Conservation (phyloP, 2,888 invertebrate genomes). For the Archips xylosteana region DNA sequence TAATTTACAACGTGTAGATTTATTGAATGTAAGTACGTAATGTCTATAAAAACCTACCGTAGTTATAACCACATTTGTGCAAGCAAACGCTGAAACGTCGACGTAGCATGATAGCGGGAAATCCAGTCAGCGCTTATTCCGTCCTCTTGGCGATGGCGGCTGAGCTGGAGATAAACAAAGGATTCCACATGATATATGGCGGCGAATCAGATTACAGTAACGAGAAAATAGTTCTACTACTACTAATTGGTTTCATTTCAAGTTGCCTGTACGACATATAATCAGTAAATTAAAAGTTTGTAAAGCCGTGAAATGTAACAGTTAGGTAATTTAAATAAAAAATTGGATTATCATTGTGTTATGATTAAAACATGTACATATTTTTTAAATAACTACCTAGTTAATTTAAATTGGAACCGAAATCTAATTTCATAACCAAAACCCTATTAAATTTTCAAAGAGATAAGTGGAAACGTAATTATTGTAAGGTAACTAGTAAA, state of each 20-base stretch:
- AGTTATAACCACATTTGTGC: conserved; percentile 6
- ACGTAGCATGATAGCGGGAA: conserved; percentile 30
- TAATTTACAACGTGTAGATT: no score
- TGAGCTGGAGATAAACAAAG: conserved; percentile 34
- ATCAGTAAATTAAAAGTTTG: neutral
- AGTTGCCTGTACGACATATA: neutral
- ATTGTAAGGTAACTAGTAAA: neutral
- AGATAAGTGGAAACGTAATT: neutral
- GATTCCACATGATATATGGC: conserved; percentile 28
- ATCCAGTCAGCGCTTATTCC: conserved; percentile 21
- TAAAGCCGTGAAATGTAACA: neutral
- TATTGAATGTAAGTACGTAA: no score
- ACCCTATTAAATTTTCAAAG: neutral
- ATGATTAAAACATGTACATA: neutral
- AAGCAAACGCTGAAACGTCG: conserved; percentile 12
- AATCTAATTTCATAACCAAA: neutral
- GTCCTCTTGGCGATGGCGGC: conserved; percentile 16
- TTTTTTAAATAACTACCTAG: neutral
- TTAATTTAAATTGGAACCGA: neutral
- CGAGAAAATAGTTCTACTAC: conserved; percentile 7
- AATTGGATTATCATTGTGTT: neutral
- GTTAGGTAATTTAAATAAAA: neutral
- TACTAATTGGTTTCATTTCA: conserved; percentile 6
- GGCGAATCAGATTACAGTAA: conserved; percentile 16
- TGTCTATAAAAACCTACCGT: no score